phyloP scores from a whole-genome alignment of 2,888 invertebrate species.

The Cerceris rybyensis region DNA sequence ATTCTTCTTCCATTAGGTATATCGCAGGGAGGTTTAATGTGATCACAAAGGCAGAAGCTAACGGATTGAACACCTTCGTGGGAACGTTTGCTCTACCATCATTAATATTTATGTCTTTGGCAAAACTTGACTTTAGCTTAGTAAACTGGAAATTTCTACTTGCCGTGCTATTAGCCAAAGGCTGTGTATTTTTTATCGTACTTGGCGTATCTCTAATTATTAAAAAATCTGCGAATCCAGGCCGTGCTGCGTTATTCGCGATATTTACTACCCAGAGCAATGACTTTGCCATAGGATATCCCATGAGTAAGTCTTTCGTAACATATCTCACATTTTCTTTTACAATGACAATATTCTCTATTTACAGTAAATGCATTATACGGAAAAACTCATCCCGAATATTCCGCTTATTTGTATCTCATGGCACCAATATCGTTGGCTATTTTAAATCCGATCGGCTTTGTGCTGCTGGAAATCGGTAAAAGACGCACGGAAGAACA shows the following conservation, averaged over 20 bases:
- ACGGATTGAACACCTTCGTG: slow-evolving; percentile 95
- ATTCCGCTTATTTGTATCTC: slow-evolving; percentile 94
- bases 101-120: slow-evolving; percentile 94
- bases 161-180: slow-evolving; percentile 92
- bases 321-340: neutral
- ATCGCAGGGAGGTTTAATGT: slow-evolving; percentile 92
- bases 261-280: slow-evolving; percentile 98
- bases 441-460: slow-evolving; percentile 95
- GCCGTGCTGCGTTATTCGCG: slow-evolving; percentile 94
- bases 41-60: slow-evolving; percentile 91
- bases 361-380: slow-evolving; percentile 92
- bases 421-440: slow-evolving; percentile 97
- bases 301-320: slow-evolving; percentile 88
- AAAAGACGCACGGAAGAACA: slow-evolving; percentile 82
- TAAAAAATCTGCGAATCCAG: slow-evolving; percentile 90
- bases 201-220: slow-evolving; percentile 90
- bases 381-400: slow-evolving; percentile 92
- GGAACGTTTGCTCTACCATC: slow-evolving; percentile 96
- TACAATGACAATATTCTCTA: slow-evolving; percentile 38
- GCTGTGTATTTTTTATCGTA: slow-evolving; percentile 91
- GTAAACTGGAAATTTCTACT: slow-evolving; percentile 97
- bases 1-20: slow-evolving; percentile 84
- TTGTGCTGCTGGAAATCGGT: slow-evolving; percentile 93
- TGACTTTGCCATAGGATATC: slow-evolving; percentile 98
- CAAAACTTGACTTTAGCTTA: slow-evolving; percentile 90